Base-by-base conservation (phyloP, 2,888 invertebrate genomes). In the Sphinx pinastri region DNA sequence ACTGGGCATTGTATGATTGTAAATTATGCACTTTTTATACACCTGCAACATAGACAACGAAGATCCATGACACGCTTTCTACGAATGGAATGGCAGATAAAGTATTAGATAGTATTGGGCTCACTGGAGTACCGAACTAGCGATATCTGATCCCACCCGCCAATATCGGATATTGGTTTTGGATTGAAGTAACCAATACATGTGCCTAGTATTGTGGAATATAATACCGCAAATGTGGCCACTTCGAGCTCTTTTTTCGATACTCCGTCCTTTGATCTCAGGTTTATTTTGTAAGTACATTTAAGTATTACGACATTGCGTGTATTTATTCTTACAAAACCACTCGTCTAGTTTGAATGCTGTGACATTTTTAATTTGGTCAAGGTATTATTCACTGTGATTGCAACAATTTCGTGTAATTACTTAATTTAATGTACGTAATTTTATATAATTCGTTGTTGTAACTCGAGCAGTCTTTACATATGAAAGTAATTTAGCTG, bases 21-120 rank as follows among this genome's bases (percentile, higher is more conserved):
- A 85, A 85, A 87, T 84, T 88, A 88, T 88, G 82, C 86, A 84
- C 84, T 85, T 88, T 88, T 88, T 87, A 83, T 79, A 75, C 76
- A 79, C 71, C 80, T 74, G 77, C 81, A 82, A 12, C 63, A 80
- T 81, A 80, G 78, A 77, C 82, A 79, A 75, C 76, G 83, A 82
- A 82, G 81, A 81, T 79, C 82, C 85, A 83, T 89, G 89, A 89
- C 89, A 89, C 89, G 88, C 89, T 89, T 89, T 89, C 90, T 89
- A 86, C 83, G 75, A 81, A 80, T 81, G 80, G 81, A 81, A 85
- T 78, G 75, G 77, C n/a, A 67, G 66, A 57, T 66, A 38, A 66
- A 66, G 57, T 55, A 58, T 68, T 47, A 58, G 68, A 51, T 67
- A 59, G n/a, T 51, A 12, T 31, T 51, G n/a, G 57, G 16, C 25